Evolutionary conservation across 1,140 invertebrate species (phyloP).

Genomic region (Drosophila ironensis): DNA sequence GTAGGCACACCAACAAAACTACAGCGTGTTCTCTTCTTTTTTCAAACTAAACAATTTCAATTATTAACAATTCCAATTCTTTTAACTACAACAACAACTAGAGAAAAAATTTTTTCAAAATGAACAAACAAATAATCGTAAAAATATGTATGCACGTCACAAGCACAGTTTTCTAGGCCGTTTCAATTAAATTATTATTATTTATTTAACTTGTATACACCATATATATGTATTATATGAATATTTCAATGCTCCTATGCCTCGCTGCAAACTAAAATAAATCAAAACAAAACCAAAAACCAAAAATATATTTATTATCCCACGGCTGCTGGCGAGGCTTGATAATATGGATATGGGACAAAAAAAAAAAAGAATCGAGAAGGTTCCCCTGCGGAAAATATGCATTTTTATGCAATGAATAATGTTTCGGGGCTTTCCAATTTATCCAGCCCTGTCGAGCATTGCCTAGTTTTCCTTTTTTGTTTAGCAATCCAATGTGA

Average conservation of each 20-base stretch:
- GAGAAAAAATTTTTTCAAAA: constrained; percentile 31
- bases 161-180: constrained; percentile 76
- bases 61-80: constrained; percentile 53
- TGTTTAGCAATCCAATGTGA: constrained; percentile 7
- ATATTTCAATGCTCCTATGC: constrained; percentile 41
- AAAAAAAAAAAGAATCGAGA: neutral
- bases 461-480: constrained; percentile 6
- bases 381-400: constrained; percentile 1
- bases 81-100: constrained; percentile 38
- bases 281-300: constrained; percentile 34
- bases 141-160: constrained; percentile 74
- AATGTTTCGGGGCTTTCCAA: neutral
- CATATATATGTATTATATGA: constrained; percentile 62
- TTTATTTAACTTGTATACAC: constrained; percentile 63
- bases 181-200: constrained; percentile 70
- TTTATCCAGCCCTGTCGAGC: constrained; percentile 23
- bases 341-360: constrained; percentile 30
- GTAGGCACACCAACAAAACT: constrained; percentile 81
- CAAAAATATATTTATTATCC: constrained; percentile 49
- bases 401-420: constrained; percentile 22
- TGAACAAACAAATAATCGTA: constrained; percentile 45
- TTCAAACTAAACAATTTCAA: constrained; percentile 72
- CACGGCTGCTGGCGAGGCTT: constrained; percentile 39
- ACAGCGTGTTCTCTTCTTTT: constrained; percentile 67
- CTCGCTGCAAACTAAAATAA: constrained; percentile 41